Evolutionary conservation across 1,140 invertebrate genomes (phyloP), one percentile per base, ranked within the genome.

Genomic region (Atopsyche davidsoni): DNA sequence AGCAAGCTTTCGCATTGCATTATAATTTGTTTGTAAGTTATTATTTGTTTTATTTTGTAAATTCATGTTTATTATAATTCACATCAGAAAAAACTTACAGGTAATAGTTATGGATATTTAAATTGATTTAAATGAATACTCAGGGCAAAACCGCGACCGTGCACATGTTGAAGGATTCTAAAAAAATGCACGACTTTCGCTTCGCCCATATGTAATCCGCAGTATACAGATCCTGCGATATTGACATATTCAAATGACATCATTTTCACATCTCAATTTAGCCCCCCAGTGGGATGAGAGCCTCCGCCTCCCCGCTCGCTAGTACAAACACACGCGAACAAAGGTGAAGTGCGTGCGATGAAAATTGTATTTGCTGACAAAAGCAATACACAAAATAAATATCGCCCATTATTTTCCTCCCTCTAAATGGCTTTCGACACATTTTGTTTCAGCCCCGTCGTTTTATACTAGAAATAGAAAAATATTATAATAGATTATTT

Each of bases 231-330:
- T 43, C 42, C 36, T 53, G 55, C 51, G 49, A 49, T 58, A 58
- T 58, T 58, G 56, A 58, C 56, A 58, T 58, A 58, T 58, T 58
- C 56, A 58, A 58, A 58, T 58, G 56, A 58, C 56, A 58, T 58
- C 56, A 58, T 58, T 54, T 53, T 54, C 56, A 50, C 56, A 58
- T 58, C 56, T 58, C 56, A 57, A 57, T 57, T 58, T 54, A 43
- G 42, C n/a, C n/a, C n/a, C n/a, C n/a, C n/a, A n/a, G 55, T 39
- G 50, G 55, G 17, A 13, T 46, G 43, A 25, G 18, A n/a, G 36
- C 14, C n/a, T 35, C 38, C 45, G 31, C 24, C 13, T 22, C 19
- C 40, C n/a, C 9, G 18, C 18, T 41, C 35, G 51, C 48, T 51
- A 46, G 47, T 47, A 51, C 53, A 56, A 46, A 56, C 36, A 56